phyloP scores from a whole-genome alignment of 2,797 vertebrate species.

The Clarias pachynema region DNA sequence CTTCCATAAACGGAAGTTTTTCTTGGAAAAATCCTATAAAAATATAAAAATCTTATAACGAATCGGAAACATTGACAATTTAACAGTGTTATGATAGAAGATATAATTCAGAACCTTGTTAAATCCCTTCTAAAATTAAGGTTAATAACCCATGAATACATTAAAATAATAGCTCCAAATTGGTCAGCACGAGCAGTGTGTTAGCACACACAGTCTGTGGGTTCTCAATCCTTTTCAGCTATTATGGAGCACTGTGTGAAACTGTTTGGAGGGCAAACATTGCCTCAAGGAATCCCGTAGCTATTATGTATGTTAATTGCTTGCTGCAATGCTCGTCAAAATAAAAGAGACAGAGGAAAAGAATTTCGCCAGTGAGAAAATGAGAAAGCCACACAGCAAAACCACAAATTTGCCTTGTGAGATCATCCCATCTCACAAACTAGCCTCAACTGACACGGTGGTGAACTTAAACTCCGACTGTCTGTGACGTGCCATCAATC shows the following conservation, averaged over 20 bases:
- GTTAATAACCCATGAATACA: background rate
- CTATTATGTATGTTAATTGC: constrained; percentile 49
- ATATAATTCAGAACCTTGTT: background rate
- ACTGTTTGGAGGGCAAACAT: constrained; percentile 25
- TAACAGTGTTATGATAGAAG: background rate
- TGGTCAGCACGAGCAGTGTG: background rate
- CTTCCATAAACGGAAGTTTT: background rate
- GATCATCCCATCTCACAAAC: background rate
- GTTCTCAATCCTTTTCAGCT: background rate
- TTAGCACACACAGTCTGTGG: background rate
- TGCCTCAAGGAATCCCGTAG: constrained; percentile 33
- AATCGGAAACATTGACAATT: background rate
- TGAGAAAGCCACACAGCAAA: background rate
- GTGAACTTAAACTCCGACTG: background rate
- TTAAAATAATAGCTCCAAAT: constrained; percentile 2
- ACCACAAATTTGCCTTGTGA: constrained; percentile 14
- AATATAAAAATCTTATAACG: background rate
- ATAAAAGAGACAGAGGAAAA: background rate
- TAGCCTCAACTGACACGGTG: background rate
- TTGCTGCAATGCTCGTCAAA: constrained; percentile 27
- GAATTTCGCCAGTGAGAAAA: background rate
- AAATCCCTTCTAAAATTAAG: background rate
- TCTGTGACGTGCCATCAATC: background rate
- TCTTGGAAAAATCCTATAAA: background rate
- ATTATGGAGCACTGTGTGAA: constrained; percentile 2